Evolutionary conservation across 1,140 invertebrate genomes (phyloP).

Genomic region (Hylaeus volcanicus): DNA sequence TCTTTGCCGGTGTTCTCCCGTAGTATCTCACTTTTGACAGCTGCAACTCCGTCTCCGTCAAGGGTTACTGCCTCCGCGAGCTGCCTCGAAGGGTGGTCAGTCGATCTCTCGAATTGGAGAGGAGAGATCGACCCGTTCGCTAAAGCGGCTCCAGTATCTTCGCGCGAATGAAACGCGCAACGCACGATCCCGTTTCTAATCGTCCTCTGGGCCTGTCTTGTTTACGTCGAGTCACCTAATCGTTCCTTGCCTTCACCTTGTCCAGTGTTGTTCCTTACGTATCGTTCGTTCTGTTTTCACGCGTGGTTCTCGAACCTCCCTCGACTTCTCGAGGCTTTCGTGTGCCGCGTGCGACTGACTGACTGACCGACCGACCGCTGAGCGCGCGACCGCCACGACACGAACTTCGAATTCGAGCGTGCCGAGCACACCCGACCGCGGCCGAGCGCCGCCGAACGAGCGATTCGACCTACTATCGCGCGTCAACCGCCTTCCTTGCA

Average conservation of each 20-base stretch:
- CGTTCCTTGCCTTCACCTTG: background rate
- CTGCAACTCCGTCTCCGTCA: background rate
- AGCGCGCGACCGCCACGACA: constrained; percentile 39
- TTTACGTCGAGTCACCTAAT: constrained; percentile 1
- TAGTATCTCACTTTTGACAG: constrained; percentile 47
- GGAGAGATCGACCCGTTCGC: constrained; percentile 47
- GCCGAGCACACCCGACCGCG: constrained; percentile 17
- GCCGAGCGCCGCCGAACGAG: constrained; percentile 31
- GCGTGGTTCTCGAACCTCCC: constrained; percentile 43
- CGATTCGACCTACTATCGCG: constrained; percentile 57
- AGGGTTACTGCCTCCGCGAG: constrained; percentile 7
- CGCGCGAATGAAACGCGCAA: constrained; percentile 26
- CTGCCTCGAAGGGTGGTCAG: constrained; percentile 28
- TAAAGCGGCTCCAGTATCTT: constrained; percentile 33
- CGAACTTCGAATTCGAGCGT: constrained; percentile 48
- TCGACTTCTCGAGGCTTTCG: constrained; percentile 45
- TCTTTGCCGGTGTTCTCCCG: background rate
- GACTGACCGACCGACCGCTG: constrained; percentile 50
- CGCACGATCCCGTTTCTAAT: constrained; percentile 1
- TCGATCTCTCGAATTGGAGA: constrained; percentile 54
- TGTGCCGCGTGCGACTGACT: constrained; percentile 61
- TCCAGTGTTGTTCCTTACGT: constrained; percentile 8
- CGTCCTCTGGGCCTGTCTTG: background rate
- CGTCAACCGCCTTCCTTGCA: constrained; percentile 28
- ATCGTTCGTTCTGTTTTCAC: constrained; percentile 23